Evolutionary conservation across 2,888 invertebrate species (phyloP).

Genomic region (Diachrysia chrysitis): DNA sequence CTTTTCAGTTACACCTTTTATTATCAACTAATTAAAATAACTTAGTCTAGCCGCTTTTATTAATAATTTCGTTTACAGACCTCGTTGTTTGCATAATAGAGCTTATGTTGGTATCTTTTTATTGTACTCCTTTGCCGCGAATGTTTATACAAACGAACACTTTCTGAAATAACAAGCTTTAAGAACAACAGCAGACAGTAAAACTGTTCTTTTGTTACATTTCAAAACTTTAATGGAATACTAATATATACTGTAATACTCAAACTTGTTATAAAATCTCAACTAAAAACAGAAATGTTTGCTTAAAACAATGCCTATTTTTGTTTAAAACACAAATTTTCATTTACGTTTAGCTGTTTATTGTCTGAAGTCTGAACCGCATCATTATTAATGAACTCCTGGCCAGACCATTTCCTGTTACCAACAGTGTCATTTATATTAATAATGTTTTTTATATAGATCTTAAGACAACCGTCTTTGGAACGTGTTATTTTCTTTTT

Average conservation of each 20-base stretch:
- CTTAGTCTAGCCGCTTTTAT: not conserved
- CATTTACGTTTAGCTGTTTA: not conserved
- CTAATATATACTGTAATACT: not conserved
- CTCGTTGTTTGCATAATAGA: constrained; percentile 26
- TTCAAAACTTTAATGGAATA: not conserved
- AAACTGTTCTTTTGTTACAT: not conserved
- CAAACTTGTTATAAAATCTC: not conserved
- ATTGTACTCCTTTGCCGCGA: constrained; percentile 7
- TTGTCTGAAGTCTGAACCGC: not conserved
- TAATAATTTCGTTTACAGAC: not conserved
- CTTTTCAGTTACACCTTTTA: constrained; percentile 5
- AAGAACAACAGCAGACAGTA: not conserved
- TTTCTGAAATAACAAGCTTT: not conserved
- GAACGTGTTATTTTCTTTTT: not conserved
- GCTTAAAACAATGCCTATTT: not conserved
- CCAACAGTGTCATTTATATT: not conserved
- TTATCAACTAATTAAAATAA: constrained; percentile 36
- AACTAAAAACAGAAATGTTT: not conserved
- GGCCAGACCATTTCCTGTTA: not conserved
- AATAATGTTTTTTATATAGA: not conserved
- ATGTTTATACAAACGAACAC: constrained; percentile 12
- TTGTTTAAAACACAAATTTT: not conserved
- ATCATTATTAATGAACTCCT: not conserved
- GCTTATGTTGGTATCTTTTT: constrained; percentile 13
- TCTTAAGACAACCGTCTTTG: not conserved